A percentile compares a stretch with the other conserved stretches of the same genome.
These are phyloP conservation scores for Agrypnia vestita DNA, from an alignment of 1,140 invertebrate genomes.

Conservation along the genomic window DNA sequence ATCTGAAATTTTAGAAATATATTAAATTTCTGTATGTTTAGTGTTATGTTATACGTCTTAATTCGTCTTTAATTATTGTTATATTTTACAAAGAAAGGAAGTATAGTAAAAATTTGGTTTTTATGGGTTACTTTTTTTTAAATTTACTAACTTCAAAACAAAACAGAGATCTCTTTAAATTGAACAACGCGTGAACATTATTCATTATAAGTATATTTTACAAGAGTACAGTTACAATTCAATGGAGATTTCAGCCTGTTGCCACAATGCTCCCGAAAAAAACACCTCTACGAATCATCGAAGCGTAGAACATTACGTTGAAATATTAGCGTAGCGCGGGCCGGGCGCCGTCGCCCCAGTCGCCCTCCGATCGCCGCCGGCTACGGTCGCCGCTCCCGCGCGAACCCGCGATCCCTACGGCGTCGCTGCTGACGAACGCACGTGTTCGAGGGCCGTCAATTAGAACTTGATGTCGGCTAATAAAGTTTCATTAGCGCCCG, in stretches of 20 bases:
- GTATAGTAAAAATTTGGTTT: too few species aligned
- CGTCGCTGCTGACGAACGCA: neutral
- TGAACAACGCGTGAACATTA: too few species aligned
- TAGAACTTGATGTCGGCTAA: slow-evolving; percentile 1
- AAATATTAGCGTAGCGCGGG: neutral
- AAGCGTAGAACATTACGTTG: neutral
- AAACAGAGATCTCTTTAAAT: too few species aligned
- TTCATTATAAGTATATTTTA: too few species aligned
- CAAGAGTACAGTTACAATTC: too few species aligned
- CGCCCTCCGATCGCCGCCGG: slow-evolving; percentile 6
- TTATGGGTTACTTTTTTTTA: too few species aligned
- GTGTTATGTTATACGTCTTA: too few species aligned
- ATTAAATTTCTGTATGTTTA: too few species aligned
- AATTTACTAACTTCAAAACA: too few species aligned
- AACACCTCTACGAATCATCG: neutral
- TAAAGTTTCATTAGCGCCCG: slow-evolving; percentile 32
- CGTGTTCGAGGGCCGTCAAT: slow-evolving; percentile 18
- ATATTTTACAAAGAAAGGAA: too few species aligned
- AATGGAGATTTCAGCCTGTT: neutral
- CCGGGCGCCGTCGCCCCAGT: neutral
- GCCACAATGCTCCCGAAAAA: neutral
- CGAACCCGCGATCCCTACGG: neutral
- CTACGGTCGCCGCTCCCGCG: neutral
- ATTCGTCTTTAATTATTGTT: too few species aligned
- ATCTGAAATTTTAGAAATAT: too few species aligned